Base-by-base conservation (phyloP, 2,888 invertebrate genomes). In the Aleiodes alternator region DNA sequence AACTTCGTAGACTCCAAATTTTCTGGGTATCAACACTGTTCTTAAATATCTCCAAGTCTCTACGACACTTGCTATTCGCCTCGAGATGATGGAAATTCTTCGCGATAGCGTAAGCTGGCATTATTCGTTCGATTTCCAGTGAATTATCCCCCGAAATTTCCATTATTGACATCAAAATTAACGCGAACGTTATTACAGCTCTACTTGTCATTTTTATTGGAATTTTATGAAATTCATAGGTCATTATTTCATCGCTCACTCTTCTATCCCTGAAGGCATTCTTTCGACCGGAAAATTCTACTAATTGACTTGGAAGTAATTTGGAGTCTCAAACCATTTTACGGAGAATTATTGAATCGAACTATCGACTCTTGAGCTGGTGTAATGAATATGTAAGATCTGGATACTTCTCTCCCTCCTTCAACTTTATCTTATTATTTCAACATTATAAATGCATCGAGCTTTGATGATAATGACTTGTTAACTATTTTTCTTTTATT, bases 1-100 rank as follows among this genome's bases (percentile, higher is more conserved):
- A 81, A 92, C 92, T 90, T 87, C 90, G 92, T 78, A 92, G 87
- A 0, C 90, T 90, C 92, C 92, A 92, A 0, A 91, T 86, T 69
- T 90, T 88, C 56, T 90, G 87, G n/a, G 82, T 80, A 53, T 91
- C 87, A 53, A 92, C 87, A 7, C 90, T 90, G 0, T 86, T 82
- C 51, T 87, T 88, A 55, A 92, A 89, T 12, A 85, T 82, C 12
- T 86, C 86, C 78, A 92, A 80, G 31, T 92, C 88, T 29, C 82
- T 79, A 14, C 85, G 85, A 77, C 92, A 92, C 16, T 12, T 61
- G 57, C 75, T 75, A 9, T 75, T 56, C 29, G 83, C 84, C n/a
- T 84, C 66, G 3, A 69, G 69, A 14, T 76, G 38, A 31, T 75
- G 50, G 3, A 81, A 78, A 55, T 79, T 73, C 0, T 55, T 34